Base-by-base conservation (phyloP, 2,888 invertebrate species). In the Leptura quadrifasciata region DNA sequence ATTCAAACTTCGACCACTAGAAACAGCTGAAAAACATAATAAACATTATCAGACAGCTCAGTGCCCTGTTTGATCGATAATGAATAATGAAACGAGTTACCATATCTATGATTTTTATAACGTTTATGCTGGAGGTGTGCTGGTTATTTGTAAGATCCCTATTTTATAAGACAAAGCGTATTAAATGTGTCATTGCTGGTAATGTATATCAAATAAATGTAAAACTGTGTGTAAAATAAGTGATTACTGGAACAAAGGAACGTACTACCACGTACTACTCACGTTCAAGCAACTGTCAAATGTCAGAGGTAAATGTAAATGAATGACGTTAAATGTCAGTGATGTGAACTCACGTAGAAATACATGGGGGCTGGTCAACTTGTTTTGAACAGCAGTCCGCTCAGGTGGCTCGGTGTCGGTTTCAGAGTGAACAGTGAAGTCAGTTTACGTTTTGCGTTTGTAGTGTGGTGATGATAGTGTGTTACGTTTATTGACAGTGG, bases 401-500 rank as follows among this genome's bases (percentile, higher is more conserved):
- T n/a, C n/a, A n/a, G n/a, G n/a, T n/a, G n/a, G n/a, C n/a, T n/a
- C n/a, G 15, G 18, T 21, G 9, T 15, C n/a, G 9, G 2, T 76
- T 65, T n/a, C n/a, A n/a, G n/a, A n/a, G n/a, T n/a, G n/a, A n/a
- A n/a, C n/a, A n/a, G n/a, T n/a, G n/a, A 74, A 72, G 63, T 72
- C 57, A 58, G 60, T 65, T 71, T 61, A 35, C 47, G 76, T 73
- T n/a, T 75, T 58, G 65, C 27, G 31, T 18, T 57, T 35, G 35
- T 61, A 24, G 1, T 3, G 47, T 60, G 77, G 75, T 76, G 72
- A 70, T 70, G 68, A 20, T 24, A 61, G 39, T 24, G 72, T 75
- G 74, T 70, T 65, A 75, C 60, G 54, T 72, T 71, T 61, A 71
- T 80, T 76, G 72, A 70, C 64, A 75, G 39, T 69, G 77, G 73